phyloP scores from a whole-genome alignment of 2,888 invertebrate genomes.

The Trichogramma evanescens region DNA sequence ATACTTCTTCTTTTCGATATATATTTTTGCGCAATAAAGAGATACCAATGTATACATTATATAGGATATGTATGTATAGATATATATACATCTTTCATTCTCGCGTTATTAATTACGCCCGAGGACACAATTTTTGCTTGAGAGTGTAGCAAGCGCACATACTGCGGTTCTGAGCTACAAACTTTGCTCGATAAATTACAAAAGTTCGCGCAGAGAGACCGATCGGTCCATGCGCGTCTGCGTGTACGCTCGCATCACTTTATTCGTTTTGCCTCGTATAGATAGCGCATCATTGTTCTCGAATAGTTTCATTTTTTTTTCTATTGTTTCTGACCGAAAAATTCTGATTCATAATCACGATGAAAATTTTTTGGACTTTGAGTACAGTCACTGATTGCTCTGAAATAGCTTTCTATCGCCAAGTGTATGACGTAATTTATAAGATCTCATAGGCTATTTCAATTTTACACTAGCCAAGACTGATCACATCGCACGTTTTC shows the following conservation, averaged over 20 bases:
- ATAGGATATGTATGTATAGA: too few species aligned
- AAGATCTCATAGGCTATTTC: not conserved
- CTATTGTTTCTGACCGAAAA: too few species aligned
- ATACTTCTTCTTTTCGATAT: too few species aligned
- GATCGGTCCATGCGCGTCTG: not conserved
- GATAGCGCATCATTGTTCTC: not conserved
- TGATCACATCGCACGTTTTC: too few species aligned
- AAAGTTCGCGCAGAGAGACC: conserved; percentile 1
- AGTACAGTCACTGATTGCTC: not conserved
- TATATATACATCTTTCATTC: too few species aligned
- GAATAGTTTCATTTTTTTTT: too few species aligned
- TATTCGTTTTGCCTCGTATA: conserved; percentile 5
- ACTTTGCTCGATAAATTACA: conserved; percentile 11
- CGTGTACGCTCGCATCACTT: conserved; percentile 3
- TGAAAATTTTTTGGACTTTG: too few species aligned
- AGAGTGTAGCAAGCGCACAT: too few species aligned
- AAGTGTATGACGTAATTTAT: not conserved
- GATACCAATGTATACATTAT: too few species aligned
- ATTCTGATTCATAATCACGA: too few species aligned
- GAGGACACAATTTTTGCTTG: not conserved
- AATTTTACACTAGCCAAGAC: not conserved
- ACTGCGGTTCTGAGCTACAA: not conserved
- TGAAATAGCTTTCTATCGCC: not conserved
- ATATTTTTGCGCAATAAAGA: too few species aligned
- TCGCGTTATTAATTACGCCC: not conserved